Evolutionary conservation across 2,888 invertebrate genomes (phyloP).

Genomic region (Podabrus alpinus): DNA sequence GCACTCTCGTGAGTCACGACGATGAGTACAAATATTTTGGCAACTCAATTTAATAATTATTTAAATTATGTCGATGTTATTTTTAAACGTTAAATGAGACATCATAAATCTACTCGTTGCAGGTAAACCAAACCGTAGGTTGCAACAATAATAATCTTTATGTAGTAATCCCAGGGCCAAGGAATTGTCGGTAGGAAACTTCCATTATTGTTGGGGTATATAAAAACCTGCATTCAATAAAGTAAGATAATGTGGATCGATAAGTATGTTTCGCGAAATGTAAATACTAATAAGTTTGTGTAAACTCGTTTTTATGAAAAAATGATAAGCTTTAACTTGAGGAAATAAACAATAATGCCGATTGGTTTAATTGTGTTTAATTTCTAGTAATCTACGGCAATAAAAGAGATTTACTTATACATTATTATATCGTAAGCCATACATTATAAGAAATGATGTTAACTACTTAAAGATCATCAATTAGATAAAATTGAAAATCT

Average conservation of each 20-base stretch:
- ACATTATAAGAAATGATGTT: neutral
- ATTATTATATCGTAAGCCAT: neutral
- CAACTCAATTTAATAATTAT: neutral
- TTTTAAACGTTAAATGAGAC: neutral
- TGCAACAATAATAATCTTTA: neutral
- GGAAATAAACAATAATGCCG: too few species aligned
- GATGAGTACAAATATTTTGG: neutral
- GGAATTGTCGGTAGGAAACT: neutral
- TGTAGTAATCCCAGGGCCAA: neutral
- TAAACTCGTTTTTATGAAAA: too few species aligned
- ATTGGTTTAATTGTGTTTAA: too few species aligned
- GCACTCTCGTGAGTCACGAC: neutral
- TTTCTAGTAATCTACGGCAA: neutral
- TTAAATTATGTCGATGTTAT: neutral
- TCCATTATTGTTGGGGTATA: neutral
- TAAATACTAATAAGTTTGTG: neutral
- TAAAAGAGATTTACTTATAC: neutral
- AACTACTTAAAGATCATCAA: neutral
- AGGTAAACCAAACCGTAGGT: neutral
- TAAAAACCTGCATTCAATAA: neutral
- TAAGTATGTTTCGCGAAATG: neutral
- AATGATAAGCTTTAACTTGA: too few species aligned
- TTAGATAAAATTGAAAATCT: neutral
- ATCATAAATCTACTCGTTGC: neutral
- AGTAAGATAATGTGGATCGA: neutral